Conservation (phyloP, 2,113 vertebrate genomes). For the Tragelaphus scriptus region DNA sequence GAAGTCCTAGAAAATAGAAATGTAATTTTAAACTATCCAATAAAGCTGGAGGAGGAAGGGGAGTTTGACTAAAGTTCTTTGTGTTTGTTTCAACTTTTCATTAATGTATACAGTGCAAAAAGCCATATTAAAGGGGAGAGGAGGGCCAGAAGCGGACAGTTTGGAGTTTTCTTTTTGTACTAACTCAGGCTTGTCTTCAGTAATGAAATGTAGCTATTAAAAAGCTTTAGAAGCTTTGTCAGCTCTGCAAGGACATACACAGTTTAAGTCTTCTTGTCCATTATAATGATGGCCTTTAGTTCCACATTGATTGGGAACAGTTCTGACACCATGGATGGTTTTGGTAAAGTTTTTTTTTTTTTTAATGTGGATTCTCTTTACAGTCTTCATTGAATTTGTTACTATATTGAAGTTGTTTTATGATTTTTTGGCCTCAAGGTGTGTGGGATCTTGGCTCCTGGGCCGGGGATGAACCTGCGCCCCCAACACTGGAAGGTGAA, state of each 20-base stretch:
- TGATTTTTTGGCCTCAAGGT: not conserved
- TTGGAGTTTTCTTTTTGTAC: constrained; percentile 74
- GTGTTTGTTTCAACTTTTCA: constrained; percentile 81
- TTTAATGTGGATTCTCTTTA: not conserved
- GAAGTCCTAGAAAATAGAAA: constrained; percentile 98
- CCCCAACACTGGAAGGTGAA: not conserved
- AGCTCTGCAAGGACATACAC: not conserved
- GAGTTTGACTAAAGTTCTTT: constrained; percentile 87
- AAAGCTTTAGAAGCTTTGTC: not conserved
- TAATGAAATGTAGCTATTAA: not conserved
- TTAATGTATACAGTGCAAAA: constrained; percentile 79
- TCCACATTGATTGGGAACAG: not conserved
- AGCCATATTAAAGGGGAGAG: constrained; percentile 79
- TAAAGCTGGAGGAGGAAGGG: constrained; percentile 99
- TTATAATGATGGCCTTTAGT: not conserved
- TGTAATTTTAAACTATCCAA: constrained; percentile 99
- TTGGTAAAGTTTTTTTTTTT: not conserved
- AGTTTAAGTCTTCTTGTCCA: not conserved
- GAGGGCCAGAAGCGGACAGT: constrained; percentile 70
- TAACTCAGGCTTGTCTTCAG: not conserved
- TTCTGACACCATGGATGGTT: not conserved
- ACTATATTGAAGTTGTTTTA: not conserved
- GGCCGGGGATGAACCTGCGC: not conserved
- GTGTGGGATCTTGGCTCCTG: not conserved
- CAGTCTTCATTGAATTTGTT: not conserved